phyloP scores from a whole-genome alignment of 2,113 vertebrate genomes.

The Mesembrinibis cayennensis region DNA sequence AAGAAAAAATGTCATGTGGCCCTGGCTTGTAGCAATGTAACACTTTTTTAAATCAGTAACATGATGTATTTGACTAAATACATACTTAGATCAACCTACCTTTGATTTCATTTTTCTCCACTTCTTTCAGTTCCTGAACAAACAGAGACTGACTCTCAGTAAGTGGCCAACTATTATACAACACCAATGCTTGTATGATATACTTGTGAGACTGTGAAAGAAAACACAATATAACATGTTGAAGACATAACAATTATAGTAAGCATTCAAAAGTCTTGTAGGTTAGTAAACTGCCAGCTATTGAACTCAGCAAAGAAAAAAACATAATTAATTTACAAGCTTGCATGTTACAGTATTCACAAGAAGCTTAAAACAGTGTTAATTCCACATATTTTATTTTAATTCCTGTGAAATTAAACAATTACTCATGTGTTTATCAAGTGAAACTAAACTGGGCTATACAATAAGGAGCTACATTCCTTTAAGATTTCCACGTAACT shows the following conservation, averaged over 20 bases:
- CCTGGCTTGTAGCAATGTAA: background rate
- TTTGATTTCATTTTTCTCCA: constrained; percentile 80
- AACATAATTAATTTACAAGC: background rate
- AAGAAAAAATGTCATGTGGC: background rate
- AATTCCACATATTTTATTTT: constrained; percentile 11
- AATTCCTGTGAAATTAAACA: constrained; percentile 19
- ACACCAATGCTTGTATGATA: constrained; percentile 81
- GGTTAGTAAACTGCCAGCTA: background rate
- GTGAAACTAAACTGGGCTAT: background rate
- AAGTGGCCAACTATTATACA: constrained; percentile 85
- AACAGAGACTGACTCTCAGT: constrained; percentile 77
- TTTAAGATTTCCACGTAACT: constrained; percentile 4
- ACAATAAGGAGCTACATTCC: background rate
- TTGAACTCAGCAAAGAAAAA: constrained; percentile 4
- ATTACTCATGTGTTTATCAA: constrained; percentile 14
- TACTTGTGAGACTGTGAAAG: constrained; percentile 82
- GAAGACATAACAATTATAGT: background rate
- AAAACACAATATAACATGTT: constrained; percentile 9
- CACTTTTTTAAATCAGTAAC: background rate
- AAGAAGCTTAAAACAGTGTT: constrained; percentile 27
- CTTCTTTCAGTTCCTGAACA: constrained; percentile 78
- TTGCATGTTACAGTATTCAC: background rate
- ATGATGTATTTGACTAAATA: background rate
- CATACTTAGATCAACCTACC: constrained; percentile 66
- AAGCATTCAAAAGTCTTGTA: background rate